Conservation (phyloP, 2,888 invertebrate species). For the Camptogramma bilineatum region DNA sequence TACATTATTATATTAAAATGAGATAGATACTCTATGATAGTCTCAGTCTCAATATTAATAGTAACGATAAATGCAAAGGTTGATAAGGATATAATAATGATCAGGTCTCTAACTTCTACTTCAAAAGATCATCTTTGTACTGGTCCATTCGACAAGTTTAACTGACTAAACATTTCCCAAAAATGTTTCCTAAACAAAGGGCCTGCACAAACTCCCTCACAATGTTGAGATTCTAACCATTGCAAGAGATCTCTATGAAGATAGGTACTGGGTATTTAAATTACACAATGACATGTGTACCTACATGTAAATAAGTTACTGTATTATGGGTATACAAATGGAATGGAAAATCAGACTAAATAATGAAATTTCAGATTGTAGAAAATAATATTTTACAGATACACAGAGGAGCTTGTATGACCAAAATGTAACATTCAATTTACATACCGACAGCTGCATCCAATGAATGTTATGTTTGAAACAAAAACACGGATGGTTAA, state of each 20-base stretch:
- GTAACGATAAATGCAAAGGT: background rate
- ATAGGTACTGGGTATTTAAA: constrained; percentile 2
- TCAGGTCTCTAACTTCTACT: background rate
- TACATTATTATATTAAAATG: background rate
- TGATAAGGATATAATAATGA: too few species aligned
- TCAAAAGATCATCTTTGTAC: background rate
- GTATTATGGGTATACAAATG: constrained; percentile 12
- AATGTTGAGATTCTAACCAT: background rate
- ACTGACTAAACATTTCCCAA: background rate
- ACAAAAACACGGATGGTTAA: constrained; percentile 73
- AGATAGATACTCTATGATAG: background rate
- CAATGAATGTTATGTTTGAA: constrained; percentile 75
- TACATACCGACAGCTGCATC: constrained; percentile 83
- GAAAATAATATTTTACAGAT: constrained; percentile 30
- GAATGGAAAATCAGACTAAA: constrained; percentile 13
- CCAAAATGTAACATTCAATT: constrained; percentile 48
- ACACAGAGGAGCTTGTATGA: constrained; percentile 60
- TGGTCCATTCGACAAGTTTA: background rate
- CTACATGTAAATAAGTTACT: constrained; percentile 5
- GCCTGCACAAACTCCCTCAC: background rate
- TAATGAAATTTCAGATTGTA: constrained; percentile 18
- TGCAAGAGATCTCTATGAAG: constrained; percentile 1
- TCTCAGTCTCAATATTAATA: too few species aligned
- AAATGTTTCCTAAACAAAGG: background rate
- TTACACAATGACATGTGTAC: constrained; percentile 4